Conservation (phyloP, 1,140 invertebrate species). For the Chymomyza costata region DNA sequence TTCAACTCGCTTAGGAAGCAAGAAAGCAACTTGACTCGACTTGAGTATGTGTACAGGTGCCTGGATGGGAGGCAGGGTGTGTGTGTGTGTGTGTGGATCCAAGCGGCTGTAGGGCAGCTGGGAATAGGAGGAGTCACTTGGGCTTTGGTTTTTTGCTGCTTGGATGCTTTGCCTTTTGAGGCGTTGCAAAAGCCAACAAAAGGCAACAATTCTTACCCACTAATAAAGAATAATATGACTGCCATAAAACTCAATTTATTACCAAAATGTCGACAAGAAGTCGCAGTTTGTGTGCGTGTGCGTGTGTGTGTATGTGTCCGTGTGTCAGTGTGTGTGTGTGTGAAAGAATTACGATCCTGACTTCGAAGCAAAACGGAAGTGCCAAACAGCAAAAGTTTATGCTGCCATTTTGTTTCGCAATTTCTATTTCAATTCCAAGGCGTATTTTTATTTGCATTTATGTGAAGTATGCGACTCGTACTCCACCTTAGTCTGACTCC, state of each 20-base stretch:
- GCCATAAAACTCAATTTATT: conserved; percentile 73
- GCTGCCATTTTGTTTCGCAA: conserved; percentile 65
- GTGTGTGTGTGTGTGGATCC: conserved; percentile 12
- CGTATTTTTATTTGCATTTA: conserved; percentile 61
- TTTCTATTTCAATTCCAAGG: conserved; percentile 55
- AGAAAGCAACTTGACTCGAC: no score
- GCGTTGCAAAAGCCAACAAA: conserved; percentile 64
- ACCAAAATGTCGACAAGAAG: conserved; percentile 69
- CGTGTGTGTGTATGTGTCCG: conserved; percentile 33
- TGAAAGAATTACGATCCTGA: conserved; percentile 47
- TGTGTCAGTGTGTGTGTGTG: conserved; percentile 36
- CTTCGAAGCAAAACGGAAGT: conserved; percentile 36
- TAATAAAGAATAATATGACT: conserved; percentile 73
- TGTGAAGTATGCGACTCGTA: no score
- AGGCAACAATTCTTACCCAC: conserved; percentile 70
- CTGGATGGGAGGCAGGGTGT: not conserved
- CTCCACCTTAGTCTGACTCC: no score
- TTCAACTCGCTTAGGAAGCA: no score
- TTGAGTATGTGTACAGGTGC: no score
- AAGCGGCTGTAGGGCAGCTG: conserved; percentile 11
- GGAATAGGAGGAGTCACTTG: conserved; percentile 2
- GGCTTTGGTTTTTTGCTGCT: conserved; percentile 1
- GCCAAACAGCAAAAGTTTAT: conserved; percentile 60
- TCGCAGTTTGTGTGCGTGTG: conserved; percentile 19
- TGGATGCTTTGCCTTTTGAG: conserved; percentile 26